Evolutionary conservation across 2,797 vertebrate genomes (phyloP), one percentile per base, ranked within the genome.

Genomic region (Anguilla obscura): DNA sequence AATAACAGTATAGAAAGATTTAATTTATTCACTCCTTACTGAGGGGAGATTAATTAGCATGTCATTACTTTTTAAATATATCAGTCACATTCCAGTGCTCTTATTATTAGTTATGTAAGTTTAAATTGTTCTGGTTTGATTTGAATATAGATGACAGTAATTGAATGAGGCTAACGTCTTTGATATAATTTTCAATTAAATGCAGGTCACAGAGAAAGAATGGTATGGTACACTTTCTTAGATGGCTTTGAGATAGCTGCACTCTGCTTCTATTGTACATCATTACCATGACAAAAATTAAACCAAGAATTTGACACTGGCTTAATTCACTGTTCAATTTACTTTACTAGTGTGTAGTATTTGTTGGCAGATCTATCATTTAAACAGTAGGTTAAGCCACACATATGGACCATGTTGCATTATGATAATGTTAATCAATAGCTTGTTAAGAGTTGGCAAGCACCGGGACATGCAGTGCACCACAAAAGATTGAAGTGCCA

Each of bases 91-190:
- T 79, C 16, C 74, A 79, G 33, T 45, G 36, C 30, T 79, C 74
- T 82, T 82, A 82, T 80, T 80, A 80, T 82, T 82, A 82, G 40
- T 82, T 48, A 50, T 82, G 45, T 18, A 50, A 24, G 79, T 82
- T 82, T 82, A 50, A 82, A 82, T 48, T 50, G 79, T 21, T 9
- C 16, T 82, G 36, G 74, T 40, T 82, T 50, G 79, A 82, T 50
- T 82, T 24, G 18, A 82, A 50, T 82, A 6, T 50, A 10, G 79
- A 50, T 82, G 40, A 50, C 40, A 50, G 79, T 50, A 82, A 82
- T n/a, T 50, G 45, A 82, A 48, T 50, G 40, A 76, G 14, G 3
- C 36, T 76, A 36, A 40, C 40, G 74, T 40, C 74, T 80, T 24
- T 50, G 79, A 82, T 48, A 48, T 82, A 82, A 82, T 48, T 48